Percentiles rank a stretch among this genome's conserved stretches.
These are phyloP conservation scores for Microtus ochrogaster DNA, from an alignment of 2,113 vertebrate genomes.

Conservation along the genomic window DNA sequence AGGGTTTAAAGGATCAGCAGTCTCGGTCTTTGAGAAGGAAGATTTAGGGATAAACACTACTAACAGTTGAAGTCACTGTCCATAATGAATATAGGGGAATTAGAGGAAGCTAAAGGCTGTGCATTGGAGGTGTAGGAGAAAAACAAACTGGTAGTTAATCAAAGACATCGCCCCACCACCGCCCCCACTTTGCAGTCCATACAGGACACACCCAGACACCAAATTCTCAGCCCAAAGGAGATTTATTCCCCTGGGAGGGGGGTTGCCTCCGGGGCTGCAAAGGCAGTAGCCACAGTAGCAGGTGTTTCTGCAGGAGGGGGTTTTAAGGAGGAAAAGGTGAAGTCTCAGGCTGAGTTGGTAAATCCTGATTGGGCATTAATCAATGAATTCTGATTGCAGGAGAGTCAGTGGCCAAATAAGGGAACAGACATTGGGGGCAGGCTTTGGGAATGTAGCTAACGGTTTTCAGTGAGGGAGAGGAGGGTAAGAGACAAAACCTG, in stretches of 20 bases:
- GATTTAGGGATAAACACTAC: neutral
- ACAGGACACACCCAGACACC: neutral
- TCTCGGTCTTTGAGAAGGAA: neutral
- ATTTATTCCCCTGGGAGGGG: neutral
- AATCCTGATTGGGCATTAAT: neutral
- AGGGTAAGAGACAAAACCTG: neutral
- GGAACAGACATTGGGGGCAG: too few species aligned
- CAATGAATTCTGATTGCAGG: neutral
- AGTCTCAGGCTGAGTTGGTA: neutral
- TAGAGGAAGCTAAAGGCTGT: neutral
- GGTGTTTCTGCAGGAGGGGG: neutral
- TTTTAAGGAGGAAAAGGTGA: neutral
- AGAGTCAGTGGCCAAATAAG: too few species aligned
- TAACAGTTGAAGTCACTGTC: neutral
- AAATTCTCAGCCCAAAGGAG: neutral
- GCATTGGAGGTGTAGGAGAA: neutral
- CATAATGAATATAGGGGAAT: neutral
- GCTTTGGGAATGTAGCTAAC: neutral
- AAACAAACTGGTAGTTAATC: neutral
- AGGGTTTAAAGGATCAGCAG: neutral
- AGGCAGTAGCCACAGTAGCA: too few species aligned
- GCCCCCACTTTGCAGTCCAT: neutral
- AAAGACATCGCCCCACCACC: neutral
- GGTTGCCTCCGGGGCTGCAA: neutral
- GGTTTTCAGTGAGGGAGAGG: neutral